These are phyloP conservation scores for Papilio aristodemus DNA, from an alignment of 1,140 invertebrate species.

Conservation along the genomic window DNA sequence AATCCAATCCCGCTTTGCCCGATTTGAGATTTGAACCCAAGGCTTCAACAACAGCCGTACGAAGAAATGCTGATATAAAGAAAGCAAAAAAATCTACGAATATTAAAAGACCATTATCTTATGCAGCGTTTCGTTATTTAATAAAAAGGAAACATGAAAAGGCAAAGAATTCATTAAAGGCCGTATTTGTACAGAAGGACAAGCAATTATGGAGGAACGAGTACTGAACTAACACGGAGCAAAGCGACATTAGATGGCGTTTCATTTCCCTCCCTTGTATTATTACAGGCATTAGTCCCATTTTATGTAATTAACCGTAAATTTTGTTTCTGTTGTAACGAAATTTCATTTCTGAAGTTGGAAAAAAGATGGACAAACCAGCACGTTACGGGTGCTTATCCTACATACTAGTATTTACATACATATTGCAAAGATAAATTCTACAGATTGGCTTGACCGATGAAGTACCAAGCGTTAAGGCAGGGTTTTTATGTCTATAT, in stretches of 20 bases:
- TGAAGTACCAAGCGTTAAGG: neutral
- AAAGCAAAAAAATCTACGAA: constrained; percentile 10
- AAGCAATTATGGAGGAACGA: constrained; percentile 29
- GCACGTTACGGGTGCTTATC: no score
- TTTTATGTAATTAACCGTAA: constrained; percentile 32
- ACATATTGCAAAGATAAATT: no score
- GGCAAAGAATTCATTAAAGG: constrained; percentile 22
- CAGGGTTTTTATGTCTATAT: no score
- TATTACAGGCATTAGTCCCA: constrained; percentile 25
- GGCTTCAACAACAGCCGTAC: no score
- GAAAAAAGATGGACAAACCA: neutral
- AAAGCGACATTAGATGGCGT: neutral
- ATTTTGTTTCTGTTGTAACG: constrained; percentile 10
- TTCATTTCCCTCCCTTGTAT: constrained; percentile 19
- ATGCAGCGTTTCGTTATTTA: constrained; percentile 19
- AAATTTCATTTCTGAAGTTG: neutral
- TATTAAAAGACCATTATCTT: constrained; percentile 19
- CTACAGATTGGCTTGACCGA: neutral
- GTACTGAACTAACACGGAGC: constrained; percentile 21
- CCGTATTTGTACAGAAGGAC: constrained; percentile 29
- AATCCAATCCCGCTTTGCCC: no score
- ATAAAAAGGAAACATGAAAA: constrained; percentile 27
- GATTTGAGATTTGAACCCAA: no score
- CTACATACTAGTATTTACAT: no score
- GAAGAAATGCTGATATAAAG: neutral